Conservation (phyloP, 2,888 invertebrate species). For the Poecilobothrus nobilitatus region DNA sequence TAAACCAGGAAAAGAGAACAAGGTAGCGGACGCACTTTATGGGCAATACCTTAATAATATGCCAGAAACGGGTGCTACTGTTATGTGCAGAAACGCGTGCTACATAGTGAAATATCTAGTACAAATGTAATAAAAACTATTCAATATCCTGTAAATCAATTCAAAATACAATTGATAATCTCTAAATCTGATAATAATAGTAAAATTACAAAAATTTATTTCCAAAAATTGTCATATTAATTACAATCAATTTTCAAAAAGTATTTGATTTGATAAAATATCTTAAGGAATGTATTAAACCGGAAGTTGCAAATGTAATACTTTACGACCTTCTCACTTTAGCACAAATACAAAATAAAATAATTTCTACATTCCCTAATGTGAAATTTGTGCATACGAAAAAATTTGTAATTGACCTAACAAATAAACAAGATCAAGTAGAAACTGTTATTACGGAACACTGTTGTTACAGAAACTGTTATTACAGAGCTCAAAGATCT, state of each 20-base stretch:
- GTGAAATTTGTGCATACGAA: too few species aligned
- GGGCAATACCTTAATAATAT: too few species aligned
- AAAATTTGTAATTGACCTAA: too few species aligned
- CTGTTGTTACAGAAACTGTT: conserved; percentile 15
- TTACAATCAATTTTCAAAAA: neutral
- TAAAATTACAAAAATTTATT: conserved; percentile 10
- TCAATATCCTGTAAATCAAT: too few species aligned
- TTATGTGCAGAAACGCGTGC: neutral
- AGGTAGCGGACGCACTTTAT: too few species aligned
- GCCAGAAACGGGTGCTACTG: too few species aligned
- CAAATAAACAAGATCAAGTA: neutral
- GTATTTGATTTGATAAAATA: neutral
- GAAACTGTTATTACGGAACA: conserved; percentile 12
- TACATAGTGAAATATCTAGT: conserved; percentile 17
- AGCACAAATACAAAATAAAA: conserved; percentile 11
- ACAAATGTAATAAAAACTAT: too few species aligned
- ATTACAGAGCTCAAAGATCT: neutral
- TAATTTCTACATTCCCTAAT: too few species aligned
- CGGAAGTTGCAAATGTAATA: conserved; percentile 16
- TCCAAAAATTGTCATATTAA: conserved; percentile 9
- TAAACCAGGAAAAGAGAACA: too few species aligned
- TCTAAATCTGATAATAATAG: neutral
- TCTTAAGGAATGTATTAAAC: too few species aligned
- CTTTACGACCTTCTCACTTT: conserved; percentile 10
- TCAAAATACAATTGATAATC: conserved; percentile 17